Base-by-base conservation (phyloP, 2,113 vertebrate species). In the Sclerurus mexicanus region DNA sequence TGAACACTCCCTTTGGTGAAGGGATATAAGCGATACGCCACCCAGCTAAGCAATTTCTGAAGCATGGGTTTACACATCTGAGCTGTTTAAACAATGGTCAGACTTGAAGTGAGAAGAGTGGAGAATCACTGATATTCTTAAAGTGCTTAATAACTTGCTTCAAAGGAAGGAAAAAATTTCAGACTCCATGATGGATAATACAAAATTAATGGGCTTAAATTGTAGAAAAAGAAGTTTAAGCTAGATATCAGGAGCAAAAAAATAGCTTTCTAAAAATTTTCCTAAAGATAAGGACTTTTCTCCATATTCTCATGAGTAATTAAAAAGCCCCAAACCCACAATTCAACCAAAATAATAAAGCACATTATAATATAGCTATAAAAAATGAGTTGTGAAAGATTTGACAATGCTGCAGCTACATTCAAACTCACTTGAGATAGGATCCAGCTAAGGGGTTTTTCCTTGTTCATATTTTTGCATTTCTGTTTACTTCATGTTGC, bases 21-120 rank as follows among this genome's bases (percentile, higher is more conserved):
- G 37, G 73, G 20, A 7, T 71, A 4, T 16, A 9, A 72, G 44
- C 0, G 0, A 12, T 50, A 23, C 46, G 37, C 59, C 39, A 78
- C 30, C 4, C 39, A 17, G 46, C 49, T 28, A 68, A 75, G 52
- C 9, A 15, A 37, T 49, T 82, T 37, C 74, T 64, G 56, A 52
- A 85, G 53, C 28, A 14, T n/a, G 31, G 28, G 11, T 67, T 94
- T 82, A 44, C 56, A 52, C 47, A 52, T 22, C 52, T 78, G 12
- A 73, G 25, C 39, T 63, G 27, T 59, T 85, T 52, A 44, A 60
- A 35, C 40, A 28, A 17, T 75, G 42, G 77, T 85, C 59, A 68
- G 39, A 22, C 39, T 59, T 87, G 69, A 60, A 28, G 39, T 40
- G 50, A 77, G 39, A 68, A 42, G 39, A 79, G 35, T 66, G 33